Base-by-base conservation (phyloP, 2,888 invertebrate genomes). In the Drosophila nr. perissopoda region DNA sequence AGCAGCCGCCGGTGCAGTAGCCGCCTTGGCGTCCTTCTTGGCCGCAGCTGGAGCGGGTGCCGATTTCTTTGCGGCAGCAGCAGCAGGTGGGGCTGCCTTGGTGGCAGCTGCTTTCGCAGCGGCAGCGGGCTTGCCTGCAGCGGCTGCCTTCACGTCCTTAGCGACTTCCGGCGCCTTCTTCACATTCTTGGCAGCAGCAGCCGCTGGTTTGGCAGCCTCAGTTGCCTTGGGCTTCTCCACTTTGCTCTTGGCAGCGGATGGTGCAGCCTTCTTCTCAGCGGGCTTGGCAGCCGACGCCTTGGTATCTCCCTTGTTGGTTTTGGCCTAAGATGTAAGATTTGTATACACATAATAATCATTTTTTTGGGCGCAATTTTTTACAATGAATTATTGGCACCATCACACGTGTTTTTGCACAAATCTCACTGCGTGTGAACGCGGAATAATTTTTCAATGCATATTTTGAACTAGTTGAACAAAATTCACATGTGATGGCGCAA, bases 101-200 rank as follows among this genome's bases (percentile, higher is more conserved):
- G 82, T 74, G n/a, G 13, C 76, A 21, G 82, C 79, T 6, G 73
- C 65, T 18, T 80, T 75, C 56, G 57, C 57, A 33, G 91, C 91
- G 46, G 70, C 33, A 4, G 79, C 79, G 13, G 70, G 70, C 58
- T 85, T 85, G 4, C 81, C 81, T 29, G 87, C 83, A 11, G 94
- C 93, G 34, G 94, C 94, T 89, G 94, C 94, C 74, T 92, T 92
- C 13, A 90, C 91, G 34, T 92, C 92, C 72, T 92, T 92, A 25
- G 91, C 92, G 40, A 88, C 92, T 68, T 92, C 92, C 38, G 92
- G 90, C 3, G 91, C 91, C 85, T 93, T 93, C 79, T 93, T 93
- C 0, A 91, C 92, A 74, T 92, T 93, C 83, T 93, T 93, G 13
- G 91, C 89, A 13, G 92, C 91, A 67, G 92, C 87, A 21, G 91